These are phyloP conservation scores for Gracilinanus agilis DNA, from an alignment of 2,113 vertebrate genomes.

Conservation along the genomic window DNA sequence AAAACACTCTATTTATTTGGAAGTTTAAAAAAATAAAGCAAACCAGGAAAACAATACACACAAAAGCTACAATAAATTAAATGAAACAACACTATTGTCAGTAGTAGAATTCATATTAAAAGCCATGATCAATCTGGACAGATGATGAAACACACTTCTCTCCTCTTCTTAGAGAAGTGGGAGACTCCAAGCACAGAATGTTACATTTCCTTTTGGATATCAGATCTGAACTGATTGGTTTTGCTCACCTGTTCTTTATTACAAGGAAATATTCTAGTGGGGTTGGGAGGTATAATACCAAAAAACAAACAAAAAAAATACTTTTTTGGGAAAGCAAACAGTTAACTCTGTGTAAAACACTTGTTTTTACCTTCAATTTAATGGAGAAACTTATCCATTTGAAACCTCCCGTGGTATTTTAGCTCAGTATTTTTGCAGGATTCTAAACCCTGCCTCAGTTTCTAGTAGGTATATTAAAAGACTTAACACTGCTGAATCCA, in stretches of 20 bases:
- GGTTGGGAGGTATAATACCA: not conserved
- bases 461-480: slow-evolving; percentile 67
- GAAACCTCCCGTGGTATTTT: not conserved
- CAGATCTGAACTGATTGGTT: not conserved
- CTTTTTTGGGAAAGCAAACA: slow-evolving; percentile 60
- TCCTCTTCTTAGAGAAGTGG: not conserved
- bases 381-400: not conserved
- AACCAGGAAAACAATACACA: not conserved
- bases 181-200: not conserved
- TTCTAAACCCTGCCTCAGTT: slow-evolving; percentile 60
- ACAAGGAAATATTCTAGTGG: not conserved
- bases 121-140: not conserved
- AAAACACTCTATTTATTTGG: slow-evolving; percentile 55
- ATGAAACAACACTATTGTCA: not conserved
- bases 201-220: not conserved
- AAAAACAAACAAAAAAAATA: slow-evolving; percentile 73
- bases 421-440: slow-evolving; percentile 49
- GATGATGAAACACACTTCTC: not conserved
- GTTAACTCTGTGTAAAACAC: not conserved
- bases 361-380: not conserved
- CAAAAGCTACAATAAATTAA: not conserved
- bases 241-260: not conserved
- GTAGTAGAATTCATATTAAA: not conserved
- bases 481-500: slow-evolving; percentile 60
- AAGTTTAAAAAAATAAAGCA: slow-evolving; percentile 25